Conservation (phyloP, 2,113 vertebrate genomes). For the Megaleporinus macrocephalus region DNA sequence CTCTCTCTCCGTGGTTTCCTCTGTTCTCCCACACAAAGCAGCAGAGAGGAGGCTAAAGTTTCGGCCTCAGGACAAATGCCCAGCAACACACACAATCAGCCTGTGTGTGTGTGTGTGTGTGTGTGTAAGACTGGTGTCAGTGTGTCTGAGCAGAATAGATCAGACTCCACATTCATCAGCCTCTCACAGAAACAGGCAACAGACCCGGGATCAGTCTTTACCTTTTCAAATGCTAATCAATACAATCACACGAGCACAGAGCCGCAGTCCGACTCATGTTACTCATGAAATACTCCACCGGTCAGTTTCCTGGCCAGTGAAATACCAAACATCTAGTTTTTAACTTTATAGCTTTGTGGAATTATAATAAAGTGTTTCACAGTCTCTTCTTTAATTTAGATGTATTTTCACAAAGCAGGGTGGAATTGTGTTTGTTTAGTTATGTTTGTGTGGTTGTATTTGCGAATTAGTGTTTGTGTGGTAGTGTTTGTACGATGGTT, state of each 20-base stretch:
- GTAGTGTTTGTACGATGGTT: too few species aligned
- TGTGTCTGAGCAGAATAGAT: neutral
- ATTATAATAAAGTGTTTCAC: too few species aligned
- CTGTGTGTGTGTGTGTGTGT: conserved; percentile 29
- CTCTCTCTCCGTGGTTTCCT: conserved; percentile 16
- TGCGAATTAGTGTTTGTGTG: too few species aligned
- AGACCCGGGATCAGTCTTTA: neutral
- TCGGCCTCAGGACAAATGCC: conserved; percentile 10
- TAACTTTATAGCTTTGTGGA: too few species aligned
- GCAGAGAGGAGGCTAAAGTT: conserved; percentile 28
- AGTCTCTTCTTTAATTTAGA: too few species aligned
- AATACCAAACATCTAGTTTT: too few species aligned
- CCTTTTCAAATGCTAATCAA: conserved; percentile 6
- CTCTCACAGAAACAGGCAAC: neutral
- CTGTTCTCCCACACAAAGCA: conserved; percentile 31
- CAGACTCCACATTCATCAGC: neutral
- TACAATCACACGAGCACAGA: neutral
- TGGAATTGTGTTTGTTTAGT: too few species aligned
- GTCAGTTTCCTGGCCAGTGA: too few species aligned
- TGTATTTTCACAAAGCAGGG: too few species aligned
- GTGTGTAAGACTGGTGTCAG: neutral
- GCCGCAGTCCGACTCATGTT: too few species aligned
- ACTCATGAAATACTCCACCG: too few species aligned
- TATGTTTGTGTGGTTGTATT: too few species aligned
- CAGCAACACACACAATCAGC: conserved; percentile 6